Evolutionary conservation across 2,113 vertebrate genomes (phyloP).

Genomic region (Dromaius novaehollandiae): DNA sequence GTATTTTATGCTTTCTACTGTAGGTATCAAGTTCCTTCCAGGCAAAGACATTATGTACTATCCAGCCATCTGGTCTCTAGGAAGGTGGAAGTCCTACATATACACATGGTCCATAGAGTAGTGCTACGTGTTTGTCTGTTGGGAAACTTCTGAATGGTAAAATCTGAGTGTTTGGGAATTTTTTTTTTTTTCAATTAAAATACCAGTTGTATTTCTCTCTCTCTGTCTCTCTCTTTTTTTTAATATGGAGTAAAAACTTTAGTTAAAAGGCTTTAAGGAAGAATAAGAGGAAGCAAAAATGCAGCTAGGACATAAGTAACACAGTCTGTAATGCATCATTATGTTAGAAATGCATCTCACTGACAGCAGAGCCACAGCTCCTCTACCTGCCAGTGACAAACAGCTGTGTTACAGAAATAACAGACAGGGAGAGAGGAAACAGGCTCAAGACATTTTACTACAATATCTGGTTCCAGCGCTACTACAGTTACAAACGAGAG

Average conservation of each 20-base stretch:
- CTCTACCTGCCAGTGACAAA: background rate
- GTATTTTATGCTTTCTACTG: background rate
- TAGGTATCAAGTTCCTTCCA: background rate
- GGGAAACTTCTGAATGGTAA: background rate
- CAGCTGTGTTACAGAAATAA: background rate
- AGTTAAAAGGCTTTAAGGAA: background rate
- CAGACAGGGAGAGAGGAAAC: background rate
- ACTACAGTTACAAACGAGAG: background rate
- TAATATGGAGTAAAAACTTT: background rate
- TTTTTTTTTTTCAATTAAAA: background rate
- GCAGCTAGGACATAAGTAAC: rapidly evolving
- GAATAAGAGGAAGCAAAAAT: background rate
- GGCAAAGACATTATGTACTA: background rate
- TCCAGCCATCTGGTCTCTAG: background rate
- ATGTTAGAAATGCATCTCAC: background rate
- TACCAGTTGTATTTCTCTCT: no score
- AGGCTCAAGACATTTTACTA: background rate
- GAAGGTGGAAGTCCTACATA: background rate
- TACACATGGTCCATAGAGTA: background rate
- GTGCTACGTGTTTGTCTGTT: background rate
- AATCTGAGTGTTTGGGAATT: background rate
- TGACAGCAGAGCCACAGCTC: background rate
- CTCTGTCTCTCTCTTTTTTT: background rate
- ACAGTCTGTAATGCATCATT: background rate
- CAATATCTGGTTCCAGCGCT: background rate